Percentiles rank a stretch among this genome's conserved stretches.
phyloP scores from a whole-genome alignment of 1,140 invertebrate genomes.

The Ceratoteleas bidentatus region DNA sequence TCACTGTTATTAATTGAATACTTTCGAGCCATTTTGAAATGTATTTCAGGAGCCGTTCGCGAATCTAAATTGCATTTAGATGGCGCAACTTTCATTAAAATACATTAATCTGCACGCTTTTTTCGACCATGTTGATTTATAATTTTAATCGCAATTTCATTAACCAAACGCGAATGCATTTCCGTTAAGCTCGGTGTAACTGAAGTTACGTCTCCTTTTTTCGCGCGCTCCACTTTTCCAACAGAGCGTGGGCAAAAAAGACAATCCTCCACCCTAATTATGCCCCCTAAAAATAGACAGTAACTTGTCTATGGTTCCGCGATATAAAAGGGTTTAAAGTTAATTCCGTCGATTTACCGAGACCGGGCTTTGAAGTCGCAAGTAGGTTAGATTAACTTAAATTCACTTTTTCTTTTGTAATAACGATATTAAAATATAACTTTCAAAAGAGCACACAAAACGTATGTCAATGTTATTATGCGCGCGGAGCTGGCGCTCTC shows the following conservation, averaged over 20 bases:
- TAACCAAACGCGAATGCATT: conserved; percentile 35
- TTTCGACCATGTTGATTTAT: conserved; percentile 45
- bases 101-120: conserved; percentile 10
- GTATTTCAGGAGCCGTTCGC: conserved; percentile 53
- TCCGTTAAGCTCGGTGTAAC: conserved; percentile 18
- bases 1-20: conserved; percentile 61
- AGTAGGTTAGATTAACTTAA: conserved; percentile 49
- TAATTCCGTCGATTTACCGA: conserved; percentile 43
- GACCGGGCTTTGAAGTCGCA: conserved; percentile 50
- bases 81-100: conserved; percentile 37
- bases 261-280: conserved; percentile 38
- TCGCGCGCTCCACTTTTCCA: conserved; percentile 16
- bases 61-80: conserved; percentile 59
- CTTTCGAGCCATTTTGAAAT: conserved; percentile 52
- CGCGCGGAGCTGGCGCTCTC: background rate
- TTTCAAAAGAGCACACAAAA: conserved; percentile 47
- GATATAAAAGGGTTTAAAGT: conserved; percentile 56
- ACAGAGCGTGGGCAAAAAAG: conserved; percentile 7
- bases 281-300: conserved; percentile 36
- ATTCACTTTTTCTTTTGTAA: conserved; percentile 56
- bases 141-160: conserved; percentile 56
- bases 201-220: conserved; percentile 26
- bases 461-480: conserved; percentile 50
- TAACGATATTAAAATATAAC: conserved; percentile 55
- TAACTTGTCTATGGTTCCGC: conserved; percentile 36